Evolutionary conservation across 2,888 invertebrate genomes (phyloP), one percentile per base, ranked within the genome.

Genomic region (Cistogaster globosa): DNA sequence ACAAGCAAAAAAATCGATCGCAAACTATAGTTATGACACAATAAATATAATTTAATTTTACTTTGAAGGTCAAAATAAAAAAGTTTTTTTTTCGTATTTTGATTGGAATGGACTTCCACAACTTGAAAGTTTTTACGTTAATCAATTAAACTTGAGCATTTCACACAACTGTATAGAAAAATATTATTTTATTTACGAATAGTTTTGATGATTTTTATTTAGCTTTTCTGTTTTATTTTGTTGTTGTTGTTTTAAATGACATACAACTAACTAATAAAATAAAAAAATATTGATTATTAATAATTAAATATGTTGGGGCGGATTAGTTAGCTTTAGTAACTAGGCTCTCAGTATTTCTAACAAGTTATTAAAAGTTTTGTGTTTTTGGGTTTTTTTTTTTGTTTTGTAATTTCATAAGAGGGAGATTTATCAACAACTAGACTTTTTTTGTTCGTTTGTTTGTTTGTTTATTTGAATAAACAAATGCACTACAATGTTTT

Each of bases 261-360:
- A 42, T 1, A 42, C 4, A 1, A 42, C 12, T 42, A 42, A 42
- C 4, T 2, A 42, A 42, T 42, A 42, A 12, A n/a, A n/a, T n/a
- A n/a, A n/a, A n/a, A n/a, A 2, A 42, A 12, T 42, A 42, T 42
- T 42, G 12, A 42, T 32, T 42, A 42, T 42, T 42, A 42, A 42
- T 42, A 42, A 42, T 42, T 42, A 42, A 42, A 42, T 75, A 75
- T 80, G 74, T 74, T 80, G 80, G 80, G 80, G 80, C 80, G 80
- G 80, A 80, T 80, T 80, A 80, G 80, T 80, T 74, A 80, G 80
- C 80, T 76, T 82, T 82, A 63, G 48, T 69, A 75, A 82, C 75
- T 81, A 62, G 81, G 74, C 81, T 75, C 75, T 68, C 81, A 75
- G 81, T 69, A 62, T 45, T 62, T 75, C 20, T 63, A 75, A 81